phyloP scores from a whole-genome alignment of 1,140 invertebrate genomes.

The Sminthurides bifidus region DNA sequence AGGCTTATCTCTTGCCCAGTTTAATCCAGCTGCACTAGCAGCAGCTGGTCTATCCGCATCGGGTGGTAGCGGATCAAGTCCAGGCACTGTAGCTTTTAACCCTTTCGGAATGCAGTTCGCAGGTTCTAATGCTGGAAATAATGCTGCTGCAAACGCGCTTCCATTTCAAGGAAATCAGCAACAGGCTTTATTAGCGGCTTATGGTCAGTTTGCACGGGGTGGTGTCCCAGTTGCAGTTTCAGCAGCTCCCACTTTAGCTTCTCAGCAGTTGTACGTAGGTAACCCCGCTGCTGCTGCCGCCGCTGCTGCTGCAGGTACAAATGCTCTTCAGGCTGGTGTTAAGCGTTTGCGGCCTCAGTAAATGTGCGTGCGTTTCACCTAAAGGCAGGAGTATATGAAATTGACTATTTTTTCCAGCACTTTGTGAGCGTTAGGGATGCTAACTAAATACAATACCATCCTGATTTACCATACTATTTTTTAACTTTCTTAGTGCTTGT shows the following conservation, averaged over 20 bases:
- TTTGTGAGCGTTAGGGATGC: too few relatives aligned
- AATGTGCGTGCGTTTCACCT: too few relatives aligned
- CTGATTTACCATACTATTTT: too few relatives aligned
- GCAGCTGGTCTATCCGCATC: conserved; percentile 2
- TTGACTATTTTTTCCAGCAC: too few relatives aligned
- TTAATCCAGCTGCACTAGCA: conserved; percentile 15
- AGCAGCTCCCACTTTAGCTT: conserved; percentile 17
- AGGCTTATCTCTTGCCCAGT: conserved; percentile 9
- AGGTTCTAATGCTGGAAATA: not conserved
- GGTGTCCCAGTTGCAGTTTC: conserved; percentile 23
- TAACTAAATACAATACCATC: too few relatives aligned
- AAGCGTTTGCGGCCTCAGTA: conserved; percentile 28
- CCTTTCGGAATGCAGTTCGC: conserved; percentile 25
- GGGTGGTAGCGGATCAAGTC: not conserved
- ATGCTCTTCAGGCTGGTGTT: conserved; percentile 17
- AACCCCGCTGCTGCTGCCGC: conserved; percentile 33
- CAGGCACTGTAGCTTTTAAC: conserved; percentile 17
- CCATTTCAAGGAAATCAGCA: conserved; percentile 28
- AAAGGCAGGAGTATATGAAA: too few relatives aligned
- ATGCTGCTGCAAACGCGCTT: conserved; percentile 14
- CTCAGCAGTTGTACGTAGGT: conserved; percentile 27
- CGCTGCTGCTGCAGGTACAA: conserved; percentile 32
- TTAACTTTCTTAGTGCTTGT: too few relatives aligned
- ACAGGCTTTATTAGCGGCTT: conserved; percentile 29
- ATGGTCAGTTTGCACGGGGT: conserved; percentile 24